These are phyloP conservation scores for Catharus bicknelli DNA, from an alignment of 2,113 vertebrate genomes.

Conservation along the genomic window DNA sequence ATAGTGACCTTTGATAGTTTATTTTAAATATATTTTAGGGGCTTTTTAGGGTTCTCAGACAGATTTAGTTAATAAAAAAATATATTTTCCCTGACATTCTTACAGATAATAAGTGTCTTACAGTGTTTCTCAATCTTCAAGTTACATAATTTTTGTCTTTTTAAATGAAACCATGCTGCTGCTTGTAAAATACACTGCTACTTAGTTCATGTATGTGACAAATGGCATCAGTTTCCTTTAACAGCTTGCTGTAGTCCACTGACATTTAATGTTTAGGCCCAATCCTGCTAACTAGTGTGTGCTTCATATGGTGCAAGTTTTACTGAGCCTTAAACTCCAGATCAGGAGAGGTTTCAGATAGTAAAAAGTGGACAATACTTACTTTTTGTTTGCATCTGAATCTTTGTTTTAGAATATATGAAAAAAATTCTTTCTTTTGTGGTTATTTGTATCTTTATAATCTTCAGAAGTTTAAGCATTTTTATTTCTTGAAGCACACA, in stretches of 20 bases:
- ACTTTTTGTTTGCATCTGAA: background rate
- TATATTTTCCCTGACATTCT: background rate
- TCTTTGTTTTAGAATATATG: background rate
- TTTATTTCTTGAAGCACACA: background rate
- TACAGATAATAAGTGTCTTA: background rate
- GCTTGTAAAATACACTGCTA: background rate
- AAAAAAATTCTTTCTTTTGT: background rate
- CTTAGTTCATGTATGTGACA: background rate
- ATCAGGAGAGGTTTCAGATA: background rate
- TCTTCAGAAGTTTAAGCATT: background rate
- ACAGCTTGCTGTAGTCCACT: background rate
- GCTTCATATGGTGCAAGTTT: background rate
- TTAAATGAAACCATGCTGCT: background rate
- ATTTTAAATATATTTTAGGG: conserved; percentile 20
- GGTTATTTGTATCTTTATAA: background rate
- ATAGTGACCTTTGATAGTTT: conserved; percentile 51
- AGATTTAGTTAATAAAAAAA: background rate
- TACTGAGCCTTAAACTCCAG: background rate
- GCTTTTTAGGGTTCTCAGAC: conserved; percentile 10
- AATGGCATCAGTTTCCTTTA: background rate
- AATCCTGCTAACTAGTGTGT: background rate
- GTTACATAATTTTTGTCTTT: background rate
- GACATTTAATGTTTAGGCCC: background rate
- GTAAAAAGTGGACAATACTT: background rate
- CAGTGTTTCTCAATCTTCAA: background rate